A percentile compares a stretch with the other conserved stretches of the same genome.
These are phyloP conservation scores for Oscheius sp. DNA, from an alignment of 2,888 invertebrate genomes.

Conservation along the genomic window DNA sequence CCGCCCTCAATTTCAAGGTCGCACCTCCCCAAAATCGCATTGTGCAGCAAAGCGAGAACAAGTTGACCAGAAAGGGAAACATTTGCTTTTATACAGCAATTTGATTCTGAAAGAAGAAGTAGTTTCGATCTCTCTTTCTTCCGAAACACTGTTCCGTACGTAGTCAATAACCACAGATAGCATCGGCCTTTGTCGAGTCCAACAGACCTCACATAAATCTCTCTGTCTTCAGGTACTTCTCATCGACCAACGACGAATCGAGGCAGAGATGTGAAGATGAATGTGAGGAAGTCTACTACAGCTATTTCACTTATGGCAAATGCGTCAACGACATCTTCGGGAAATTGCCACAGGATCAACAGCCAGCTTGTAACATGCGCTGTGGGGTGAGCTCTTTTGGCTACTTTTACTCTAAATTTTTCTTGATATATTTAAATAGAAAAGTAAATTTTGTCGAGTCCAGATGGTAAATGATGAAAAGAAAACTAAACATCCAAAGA, in stretches of 20 bases:
- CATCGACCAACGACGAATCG: constrained; percentile 64
- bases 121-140: not conserved
- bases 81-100: not conserved
- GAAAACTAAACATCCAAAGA: no score
- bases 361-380: constrained; percentile 58
- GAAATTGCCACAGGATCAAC: constrained; percentile 53
- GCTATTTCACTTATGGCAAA: constrained; percentile 66
- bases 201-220: not conserved
- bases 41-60: constrained; percentile 25
- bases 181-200: not conserved
- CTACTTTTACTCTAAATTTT: no score
- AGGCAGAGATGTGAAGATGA: constrained; percentile 67
- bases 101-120: not conserved
- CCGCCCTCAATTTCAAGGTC: constrained; percentile 26
- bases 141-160: not conserved
- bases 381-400: constrained; percentile 55
- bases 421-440: no score
- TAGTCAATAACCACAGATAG: not conserved
- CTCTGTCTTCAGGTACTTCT: constrained; percentile 62
- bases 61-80: constrained; percentile 3
- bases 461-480: no score
- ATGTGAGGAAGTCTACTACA: constrained; percentile 67
- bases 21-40: constrained; percentile 19
- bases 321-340: constrained; percentile 64
- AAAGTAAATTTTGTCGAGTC: no score